Conservation (phyloP, 2,797 vertebrate genomes). For the Acropternis orthonyx region DNA sequence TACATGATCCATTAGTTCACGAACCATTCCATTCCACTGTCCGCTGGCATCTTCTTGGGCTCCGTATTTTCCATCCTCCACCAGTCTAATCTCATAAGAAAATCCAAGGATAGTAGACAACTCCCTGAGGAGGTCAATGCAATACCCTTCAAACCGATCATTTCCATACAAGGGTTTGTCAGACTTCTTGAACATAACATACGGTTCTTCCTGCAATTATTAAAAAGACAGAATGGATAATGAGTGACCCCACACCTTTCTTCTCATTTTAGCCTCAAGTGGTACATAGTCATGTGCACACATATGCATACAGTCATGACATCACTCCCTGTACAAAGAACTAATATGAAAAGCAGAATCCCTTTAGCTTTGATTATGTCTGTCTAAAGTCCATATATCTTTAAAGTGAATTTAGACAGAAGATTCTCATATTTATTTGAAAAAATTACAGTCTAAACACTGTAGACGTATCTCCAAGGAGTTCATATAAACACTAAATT, state of each 20-base stretch:
- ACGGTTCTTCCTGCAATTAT: constrained; percentile 90
- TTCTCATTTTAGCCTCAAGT: not conserved
- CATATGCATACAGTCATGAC: not conserved
- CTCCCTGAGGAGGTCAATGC: constrained; percentile 94
- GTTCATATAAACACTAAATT: not conserved
- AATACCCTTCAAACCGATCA: constrained; percentile 96
- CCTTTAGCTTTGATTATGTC: not conserved
- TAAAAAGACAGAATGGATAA: not conserved
- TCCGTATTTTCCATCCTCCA: constrained; percentile 94
- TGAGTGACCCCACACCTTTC: not conserved
- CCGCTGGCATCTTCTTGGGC: constrained; percentile 92
- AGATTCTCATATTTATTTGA: not conserved
- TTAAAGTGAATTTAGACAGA: not conserved
- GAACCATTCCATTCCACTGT: constrained; percentile 98
- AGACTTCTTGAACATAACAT: constrained; percentile 98
- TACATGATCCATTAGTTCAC: constrained; percentile 96
- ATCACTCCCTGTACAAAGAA: not conserved
- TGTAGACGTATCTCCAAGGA: not conserved
- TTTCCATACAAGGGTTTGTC: constrained; percentile 96
- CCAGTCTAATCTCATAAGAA: constrained; percentile 91
- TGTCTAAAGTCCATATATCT: not conserved
- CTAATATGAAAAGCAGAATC: not conserved
- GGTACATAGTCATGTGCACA: not conserved
- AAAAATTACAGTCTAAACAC: not conserved
- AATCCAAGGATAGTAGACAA: constrained; percentile 94